Base-by-base conservation (phyloP, 2,797 vertebrate species). In the Chloroceryle amazona region DNA sequence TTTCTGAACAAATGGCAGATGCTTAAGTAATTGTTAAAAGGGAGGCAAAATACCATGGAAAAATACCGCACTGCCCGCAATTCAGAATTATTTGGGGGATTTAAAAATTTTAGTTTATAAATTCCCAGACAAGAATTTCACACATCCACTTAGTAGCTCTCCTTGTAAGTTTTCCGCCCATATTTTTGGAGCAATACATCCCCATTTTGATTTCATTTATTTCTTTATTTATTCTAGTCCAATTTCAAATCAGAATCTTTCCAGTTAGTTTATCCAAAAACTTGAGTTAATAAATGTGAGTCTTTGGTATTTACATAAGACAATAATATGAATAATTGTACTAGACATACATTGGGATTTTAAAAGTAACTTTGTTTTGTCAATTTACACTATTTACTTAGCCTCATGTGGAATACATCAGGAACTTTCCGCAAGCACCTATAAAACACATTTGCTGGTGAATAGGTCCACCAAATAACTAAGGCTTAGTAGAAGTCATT, bases 91-190 rank as follows among this genome's bases (percentile, higher is more conserved):
- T 26, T 60, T 9, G 4, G 0, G 12, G 2, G 5, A n/a, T 52
- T 80, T 22, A 0, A 72, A 79, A 15, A 37, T 8, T 19, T 8
- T 33, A 47, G 49, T 52, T 76, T 47, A 39, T 39, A 68, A 86
- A 94, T 73, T 60, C 29, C 11, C 39, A 78, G 18, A 74, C 19
- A 55, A 51, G 46, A 80, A 90, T 33, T 52, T 63, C 41, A 63
- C 15, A 23, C 3, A 31, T 23, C 5, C 7, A 61, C 13, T 54
- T 55, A 71, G 25, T 9, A 93, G 20, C 10, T 65, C 33, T 61
- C 26, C 9, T 81, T 11, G 0, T n/a, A 63, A 63, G 4, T 10
- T 26, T 25, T 23, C 9, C 23, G 9, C 21, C 5, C 6, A 11
- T 10, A 17, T 28, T 81, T 86, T 44, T 6, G 6, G 23, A 17